phyloP scores from a whole-genome alignment of 2,888 invertebrate species.

The Drosophila macrospina region DNA sequence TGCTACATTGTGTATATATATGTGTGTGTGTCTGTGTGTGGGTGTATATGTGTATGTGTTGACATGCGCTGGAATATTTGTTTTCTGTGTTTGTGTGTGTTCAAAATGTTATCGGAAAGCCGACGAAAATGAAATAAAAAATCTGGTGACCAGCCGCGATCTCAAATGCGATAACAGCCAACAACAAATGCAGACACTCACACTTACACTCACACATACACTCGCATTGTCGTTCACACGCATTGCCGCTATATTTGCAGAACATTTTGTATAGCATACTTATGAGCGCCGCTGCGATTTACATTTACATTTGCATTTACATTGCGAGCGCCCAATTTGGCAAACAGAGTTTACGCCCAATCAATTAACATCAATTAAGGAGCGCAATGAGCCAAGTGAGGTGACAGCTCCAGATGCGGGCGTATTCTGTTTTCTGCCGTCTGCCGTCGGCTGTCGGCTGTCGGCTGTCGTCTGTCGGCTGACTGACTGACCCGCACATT shows the following conservation, averaged over 20 bases:
- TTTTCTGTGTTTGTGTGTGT: conserved; percentile 16
- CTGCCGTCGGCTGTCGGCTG: not conserved
- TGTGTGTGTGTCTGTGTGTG: not conserved
- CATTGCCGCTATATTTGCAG: conserved; percentile 2
- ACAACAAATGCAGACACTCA: conserved; percentile 21
- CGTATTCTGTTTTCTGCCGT: conserved; percentile 3
- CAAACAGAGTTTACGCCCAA: conserved; percentile 34
- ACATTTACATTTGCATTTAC: conserved; percentile 3
- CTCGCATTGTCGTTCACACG: not conserved
- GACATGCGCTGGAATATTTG: conserved; percentile 22
- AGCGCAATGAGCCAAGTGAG: conserved; percentile 46
- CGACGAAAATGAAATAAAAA: conserved; percentile 66
- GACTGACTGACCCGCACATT: conserved; percentile 29
- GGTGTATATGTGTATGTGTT: conserved; percentile 10
- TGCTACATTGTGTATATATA: conserved; percentile 8
- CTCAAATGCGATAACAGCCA: conserved; percentile 66
- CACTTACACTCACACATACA: conserved; percentile 12
- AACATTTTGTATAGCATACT: conserved; percentile 38
- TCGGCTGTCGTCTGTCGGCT: not conserved
- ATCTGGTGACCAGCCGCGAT: conserved; percentile 51
- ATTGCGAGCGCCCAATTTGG: conserved; percentile 41
- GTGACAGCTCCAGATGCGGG: conserved; percentile 43
- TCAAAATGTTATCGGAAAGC: conserved; percentile 58
- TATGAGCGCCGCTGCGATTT: conserved; percentile 21
- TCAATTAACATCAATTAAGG: conserved; percentile 72